Base-by-base conservation (phyloP, 2,113 vertebrate genomes). In the Oreamnos americanus region DNA sequence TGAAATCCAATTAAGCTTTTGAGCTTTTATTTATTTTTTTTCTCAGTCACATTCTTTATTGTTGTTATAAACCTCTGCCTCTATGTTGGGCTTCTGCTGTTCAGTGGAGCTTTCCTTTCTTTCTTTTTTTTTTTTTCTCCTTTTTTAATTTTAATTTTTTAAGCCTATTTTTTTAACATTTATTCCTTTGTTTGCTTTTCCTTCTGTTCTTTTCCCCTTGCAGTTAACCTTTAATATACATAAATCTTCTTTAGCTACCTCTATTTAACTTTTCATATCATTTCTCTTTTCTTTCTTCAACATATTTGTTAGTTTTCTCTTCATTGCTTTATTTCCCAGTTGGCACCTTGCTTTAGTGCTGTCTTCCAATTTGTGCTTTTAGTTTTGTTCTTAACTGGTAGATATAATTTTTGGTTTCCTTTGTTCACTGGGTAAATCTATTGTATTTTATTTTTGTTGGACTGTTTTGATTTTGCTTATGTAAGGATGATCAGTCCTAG, bases 111-210 rank as follows among this genome's bases (percentile, higher is more conserved):
- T 21, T 67, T 67, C 64, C 30, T 67, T 67, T 49, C 47, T 55
- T 67, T 2, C 0, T 67, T 67, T 16, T 7, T 17, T 64, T n/a
- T n/a, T n/a, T 10, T 4, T 2, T 0, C 15, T 33, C 60, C 30
- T 19, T n/a, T 67, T n/a, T n/a, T 19, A 58, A 67, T n/a, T 67
- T 64, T 33, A 57, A 28, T 14, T 60, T 62, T 60, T 60, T 19
- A 67, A 67, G 16, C 7, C 33, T n/a, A n/a, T 64, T 67, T 2
- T n/a, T 67, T 67, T 1, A 9, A 67, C 33, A 19, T 67, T 67
- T 67, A 19, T 67, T 67, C 33, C 64, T 67, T 67, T 67, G 62
- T n/a, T 67, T 19, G 16, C 33, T 67, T 67, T 67, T 67, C 64
- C 64, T 67, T n/a, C 64, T n/a, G 64, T 9, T n/a, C 64, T n/a